Conservation (phyloP, 2,888 invertebrate species). For the Scaptodrosophila latifasciaeformis region DNA sequence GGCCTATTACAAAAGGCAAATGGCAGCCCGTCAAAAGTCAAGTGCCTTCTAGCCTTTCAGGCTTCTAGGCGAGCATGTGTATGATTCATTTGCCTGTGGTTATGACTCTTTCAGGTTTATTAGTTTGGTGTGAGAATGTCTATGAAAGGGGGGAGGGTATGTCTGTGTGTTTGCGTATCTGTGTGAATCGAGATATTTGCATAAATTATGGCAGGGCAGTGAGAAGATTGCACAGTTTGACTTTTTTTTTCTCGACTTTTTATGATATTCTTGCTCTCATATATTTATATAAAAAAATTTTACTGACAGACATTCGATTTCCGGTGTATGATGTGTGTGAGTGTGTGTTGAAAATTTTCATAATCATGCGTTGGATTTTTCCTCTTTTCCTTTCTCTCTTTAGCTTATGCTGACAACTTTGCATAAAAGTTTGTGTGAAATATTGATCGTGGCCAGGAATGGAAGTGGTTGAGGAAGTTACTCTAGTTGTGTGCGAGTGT, state of each 20-base stretch:
- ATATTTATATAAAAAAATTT: constrained; percentile 23
- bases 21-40: constrained; percentile 38
- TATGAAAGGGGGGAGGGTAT: constrained; percentile 20
- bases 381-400: constrained; percentile 2
- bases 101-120: background rate
- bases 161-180: constrained; percentile 30
- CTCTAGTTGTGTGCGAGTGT: too few relatives aligned
- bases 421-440: constrained; percentile 35
- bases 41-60: constrained; percentile 44
- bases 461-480: constrained; percentile 32
- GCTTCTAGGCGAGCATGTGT: too few relatives aligned
- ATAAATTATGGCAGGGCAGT: constrained; percentile 42
- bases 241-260: constrained; percentile 4
- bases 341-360: constrained; percentile 43
- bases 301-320: constrained; percentile 63
- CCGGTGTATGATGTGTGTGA: constrained; percentile 30
- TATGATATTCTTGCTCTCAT: constrained; percentile 16
- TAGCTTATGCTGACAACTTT: constrained; percentile 41
- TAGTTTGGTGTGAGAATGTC: constrained; percentile 2
- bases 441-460: constrained; percentile 22
- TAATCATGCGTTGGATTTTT: constrained; percentile 55
- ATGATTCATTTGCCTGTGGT: constrained; percentile 50
- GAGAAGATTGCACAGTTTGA: background rate
- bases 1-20: constrained; percentile 45
- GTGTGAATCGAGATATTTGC: constrained; percentile 49